Conservation (phyloP, 2,888 invertebrate species). For the Xestia xanthographa region DNA sequence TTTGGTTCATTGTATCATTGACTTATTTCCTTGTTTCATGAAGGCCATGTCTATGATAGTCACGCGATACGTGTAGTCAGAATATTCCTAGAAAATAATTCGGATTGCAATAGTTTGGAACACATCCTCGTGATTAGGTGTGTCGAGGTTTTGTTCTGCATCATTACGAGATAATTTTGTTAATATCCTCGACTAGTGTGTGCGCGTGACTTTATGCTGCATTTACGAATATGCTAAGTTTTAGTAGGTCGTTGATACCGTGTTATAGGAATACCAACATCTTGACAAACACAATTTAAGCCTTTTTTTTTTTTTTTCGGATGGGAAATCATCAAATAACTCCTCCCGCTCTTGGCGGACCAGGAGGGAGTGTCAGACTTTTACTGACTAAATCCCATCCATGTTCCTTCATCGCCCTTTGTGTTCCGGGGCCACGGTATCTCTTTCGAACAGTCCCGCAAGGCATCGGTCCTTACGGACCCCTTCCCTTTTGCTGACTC, state of each 20-base stretch:
- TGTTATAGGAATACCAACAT: neutral
- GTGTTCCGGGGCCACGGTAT: too few species aligned
- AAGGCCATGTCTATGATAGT: conserved; percentile 5
- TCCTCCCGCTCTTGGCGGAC: too few species aligned
- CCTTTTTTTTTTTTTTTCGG: too few species aligned
- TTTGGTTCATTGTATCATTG: neutral
- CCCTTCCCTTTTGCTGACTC: too few species aligned
- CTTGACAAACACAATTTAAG: neutral
- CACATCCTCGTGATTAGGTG: conserved; percentile 1
- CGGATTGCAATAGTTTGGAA: neutral
- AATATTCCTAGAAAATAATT: conserved; percentile 11
- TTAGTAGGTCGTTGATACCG: conserved; percentile 17
- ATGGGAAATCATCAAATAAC: too few species aligned
- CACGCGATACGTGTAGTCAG: conserved; percentile 13
- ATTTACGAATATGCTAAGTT: conserved; percentile 9
- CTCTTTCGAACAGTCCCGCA: too few species aligned
- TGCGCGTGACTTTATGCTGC: conserved; percentile 17
- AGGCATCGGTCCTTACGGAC: too few species aligned
- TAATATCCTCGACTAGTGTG: conserved; percentile 19
- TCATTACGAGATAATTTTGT: conserved; percentile 30
- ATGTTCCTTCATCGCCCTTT: too few species aligned
- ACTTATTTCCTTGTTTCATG: neutral
- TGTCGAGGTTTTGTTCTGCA: conserved; percentile 26
- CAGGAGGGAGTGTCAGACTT: too few species aligned
- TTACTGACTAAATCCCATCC: too few species aligned